Evolutionary conservation across 2,113 vertebrate species (phyloP).

Genomic region (Halichoerus grypus): DNA sequence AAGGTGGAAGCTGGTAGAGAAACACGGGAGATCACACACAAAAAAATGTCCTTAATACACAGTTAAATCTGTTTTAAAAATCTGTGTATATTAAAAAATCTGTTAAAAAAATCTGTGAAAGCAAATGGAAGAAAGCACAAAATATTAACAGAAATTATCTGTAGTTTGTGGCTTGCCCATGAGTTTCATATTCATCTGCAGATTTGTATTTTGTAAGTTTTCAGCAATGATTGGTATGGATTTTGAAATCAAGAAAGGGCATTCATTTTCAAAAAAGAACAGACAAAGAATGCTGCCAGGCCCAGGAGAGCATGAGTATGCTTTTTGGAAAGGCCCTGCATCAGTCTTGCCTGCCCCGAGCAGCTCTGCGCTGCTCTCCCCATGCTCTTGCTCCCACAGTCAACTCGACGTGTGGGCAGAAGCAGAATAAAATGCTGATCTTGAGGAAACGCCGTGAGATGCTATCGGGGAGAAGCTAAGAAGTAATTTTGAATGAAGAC

Average conservation of each 20-base stretch:
- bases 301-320: not conserved
- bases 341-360: too few relatives aligned
- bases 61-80: slow-evolving; percentile 12
- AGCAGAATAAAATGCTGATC: slow-evolving; percentile 63
- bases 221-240: not conserved
- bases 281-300: not conserved
- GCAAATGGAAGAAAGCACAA: slow-evolving; percentile 6
- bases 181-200: not conserved
- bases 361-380: not conserved
- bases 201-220: not conserved
- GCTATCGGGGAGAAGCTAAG: slow-evolving; percentile 72
- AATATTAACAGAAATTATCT: not conserved
- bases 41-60: not conserved
- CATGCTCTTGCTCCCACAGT: not conserved
- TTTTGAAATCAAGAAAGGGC: not conserved
- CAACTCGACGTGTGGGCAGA: slow-evolving; percentile 69
- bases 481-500: slow-evolving; percentile 66
- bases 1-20: not conserved
- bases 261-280: not conserved
- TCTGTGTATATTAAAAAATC: not conserved
- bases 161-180: not conserved
- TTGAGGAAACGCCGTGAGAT: slow-evolving; percentile 61
- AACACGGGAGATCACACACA: not conserved
- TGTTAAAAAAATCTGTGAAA: slow-evolving; percentile 33
- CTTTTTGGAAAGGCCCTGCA: not conserved